Base-by-base conservation (phyloP, 2,113 vertebrate genomes). In the Danionella cerebrum region DNA sequence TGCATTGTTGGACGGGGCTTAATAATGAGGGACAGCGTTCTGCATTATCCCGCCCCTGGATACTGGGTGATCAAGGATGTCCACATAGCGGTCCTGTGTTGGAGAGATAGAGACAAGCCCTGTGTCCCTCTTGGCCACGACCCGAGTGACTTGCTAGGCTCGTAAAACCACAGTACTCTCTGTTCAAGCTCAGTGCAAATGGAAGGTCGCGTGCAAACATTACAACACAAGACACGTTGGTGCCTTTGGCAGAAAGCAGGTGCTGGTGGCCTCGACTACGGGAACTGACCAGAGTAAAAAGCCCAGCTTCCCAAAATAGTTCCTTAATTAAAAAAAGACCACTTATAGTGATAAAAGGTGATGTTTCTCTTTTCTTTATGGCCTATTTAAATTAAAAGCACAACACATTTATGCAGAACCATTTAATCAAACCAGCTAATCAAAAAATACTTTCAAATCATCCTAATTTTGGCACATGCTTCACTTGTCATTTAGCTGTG, bases 181-280 rank as follows among this genome's bases (percentile, higher is more conserved):
- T 79, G 53, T 42, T 71, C 45, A 29, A 14, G 47, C 78, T 67
- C 41, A 2, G 38, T 58, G 75, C 63, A 79, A 86, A 85, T 79
- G 75, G 81, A n/a, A 76, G 80, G 81, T 81, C 78, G 79, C 52
- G 45, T 38, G 54, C 25, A 70, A 55, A 44, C 13, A 44, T 73
- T 69, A 62, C 47, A 42, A 44, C 31, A 54, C 8, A 33, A 54
- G 66, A 51, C 31, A 48, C 60, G 38, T 21, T 53, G 38, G 38
- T 67, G 52, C 66, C 38, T 41, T 35, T 62, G 69, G 35, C 45
- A 51, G 42, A 57, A 42, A 60, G 51, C 39, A 41, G 69, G 65
- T 25, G 42, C 42, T 18, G 14, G 27, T 68, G 65, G 52, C 39
- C 5, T 21, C 71, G 53, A 54, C 10, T 66, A 22, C 13, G 47